Conservation (phyloP, 1,140 invertebrate species). For the Ephestia elutella region DNA sequence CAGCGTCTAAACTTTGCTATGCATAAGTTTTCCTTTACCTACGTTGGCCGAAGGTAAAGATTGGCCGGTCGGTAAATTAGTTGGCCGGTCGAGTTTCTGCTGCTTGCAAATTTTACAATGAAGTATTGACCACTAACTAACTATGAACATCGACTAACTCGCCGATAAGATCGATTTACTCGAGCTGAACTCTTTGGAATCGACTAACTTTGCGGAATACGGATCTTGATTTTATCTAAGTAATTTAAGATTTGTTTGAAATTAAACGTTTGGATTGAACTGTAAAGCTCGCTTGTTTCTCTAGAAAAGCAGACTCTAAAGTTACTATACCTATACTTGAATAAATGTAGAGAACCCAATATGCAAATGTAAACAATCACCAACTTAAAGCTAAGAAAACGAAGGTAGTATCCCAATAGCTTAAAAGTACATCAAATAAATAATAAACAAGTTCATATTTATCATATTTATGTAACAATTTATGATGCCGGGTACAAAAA, state of each 20-base stretch:
- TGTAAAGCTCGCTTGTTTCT: no score
- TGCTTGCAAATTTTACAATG: constrained; percentile 30
- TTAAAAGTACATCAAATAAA: no score
- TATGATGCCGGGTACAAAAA: no score
- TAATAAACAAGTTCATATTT: no score
- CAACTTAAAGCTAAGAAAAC: no score
- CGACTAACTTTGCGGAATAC: background rate
- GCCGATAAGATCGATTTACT: constrained; percentile 34
- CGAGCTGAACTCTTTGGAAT: constrained; percentile 8
- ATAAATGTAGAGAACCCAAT: no score
- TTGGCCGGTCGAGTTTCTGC: constrained; percentile 28
- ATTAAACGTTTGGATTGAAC: no score
- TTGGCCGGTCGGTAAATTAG: constrained; percentile 36
- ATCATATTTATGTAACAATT: no score
- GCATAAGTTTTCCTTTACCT: constrained; percentile 9
- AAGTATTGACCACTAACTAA: constrained; percentile 29
- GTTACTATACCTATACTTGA: no score
- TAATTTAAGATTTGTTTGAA: background rate
- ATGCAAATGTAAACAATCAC: no score
- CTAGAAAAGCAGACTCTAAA: no score
- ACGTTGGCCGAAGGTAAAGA: constrained; percentile 25
- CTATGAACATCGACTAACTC: constrained; percentile 32
- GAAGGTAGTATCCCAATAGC: no score
- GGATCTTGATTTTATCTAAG: background rate
- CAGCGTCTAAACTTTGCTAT: constrained; percentile 1